Evolutionary conservation across 1,140 invertebrate species (phyloP), one percentile per base, ranked within the genome.

Genomic region (Penaeus indicus): DNA sequence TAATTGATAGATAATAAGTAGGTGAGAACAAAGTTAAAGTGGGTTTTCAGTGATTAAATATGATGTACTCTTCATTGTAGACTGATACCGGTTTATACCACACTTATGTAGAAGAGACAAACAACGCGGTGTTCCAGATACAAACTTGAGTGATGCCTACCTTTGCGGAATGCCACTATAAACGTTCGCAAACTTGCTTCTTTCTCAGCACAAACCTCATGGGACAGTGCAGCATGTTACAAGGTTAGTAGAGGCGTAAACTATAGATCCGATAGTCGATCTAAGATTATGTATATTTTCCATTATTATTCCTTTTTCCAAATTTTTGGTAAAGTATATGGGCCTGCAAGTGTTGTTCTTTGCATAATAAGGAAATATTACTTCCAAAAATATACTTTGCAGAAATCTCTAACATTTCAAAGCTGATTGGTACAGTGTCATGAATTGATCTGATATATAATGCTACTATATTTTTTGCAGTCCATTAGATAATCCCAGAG

Each of bases 71-170:
- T 82, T 69, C 91, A 91, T 89, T 90, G 8, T 87, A 96, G 96
- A 96, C 75, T 97, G 96, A 95, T 97, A 32, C 96, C 96, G 5
- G 95, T n/a, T 97, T 80, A 97, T 97, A 81, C n/a, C n/a, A 94
- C 95, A 13, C 94, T 27, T 96, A 97, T 92, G 93, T 95, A 42
- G 94, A n/a, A 95, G 89, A 93, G 94, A 69, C 96, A n/a, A 96
- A 91, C 80, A 82, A 16, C 86, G 88, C 32, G 87, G 90, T 27
- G 83, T 86, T 22, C 84, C 87, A 21, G 90, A 89, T 62, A 89
- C 87, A 27, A 79, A 78, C 62, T 79, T 90, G 47, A 93, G 95
- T 90, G 96, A 97, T 93, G 96, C 96, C n/a, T 97, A 97, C 92
- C 93, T 97, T 62, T 95, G 95, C 32, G 95, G 96, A 16, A 95